Conservation (phyloP, 37 sponge, comb jelly and placozoan genomes). For the Diacarnus erythraeanus region DNA sequence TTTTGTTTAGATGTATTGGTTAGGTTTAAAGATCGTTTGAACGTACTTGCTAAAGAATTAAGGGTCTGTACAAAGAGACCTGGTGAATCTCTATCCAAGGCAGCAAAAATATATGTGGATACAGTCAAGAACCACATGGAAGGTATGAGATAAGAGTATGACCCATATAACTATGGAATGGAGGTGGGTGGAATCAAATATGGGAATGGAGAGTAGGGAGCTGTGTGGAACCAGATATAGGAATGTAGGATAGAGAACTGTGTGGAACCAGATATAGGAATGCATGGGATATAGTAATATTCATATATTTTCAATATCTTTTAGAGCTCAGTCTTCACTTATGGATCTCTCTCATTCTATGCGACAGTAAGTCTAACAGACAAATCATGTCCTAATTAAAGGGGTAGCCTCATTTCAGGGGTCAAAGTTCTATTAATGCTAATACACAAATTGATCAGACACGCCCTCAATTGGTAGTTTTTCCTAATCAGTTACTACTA, state of each 20-base stretch:
- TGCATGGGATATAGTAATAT: background rate
- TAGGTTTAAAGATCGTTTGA: conserved; percentile 6
- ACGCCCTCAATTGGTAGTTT: background rate
- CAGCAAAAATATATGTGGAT: conserved; percentile 4
- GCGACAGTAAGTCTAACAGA: conserved; percentile 29
- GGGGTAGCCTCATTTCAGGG: too few species aligned
- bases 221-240: background rate
- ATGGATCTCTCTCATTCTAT: conserved; percentile 20
- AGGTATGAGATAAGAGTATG: too few species aligned
- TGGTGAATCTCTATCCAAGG: conserved; percentile 6
- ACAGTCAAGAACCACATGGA: conserved; percentile 12
- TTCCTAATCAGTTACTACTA: background rate
- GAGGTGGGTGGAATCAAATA: background rate
- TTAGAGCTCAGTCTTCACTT: conserved; percentile 5
- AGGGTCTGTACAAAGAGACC: background rate
- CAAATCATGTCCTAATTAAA: too few species aligned
- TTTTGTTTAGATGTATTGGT: conserved; percentile 4
- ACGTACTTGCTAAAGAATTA: background rate
- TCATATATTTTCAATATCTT: background rate
- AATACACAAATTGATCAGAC: background rate
- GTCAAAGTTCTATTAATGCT: too few species aligned
- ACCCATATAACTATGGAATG: too few species aligned
- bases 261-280: background rate
- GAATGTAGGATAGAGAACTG: background rate
- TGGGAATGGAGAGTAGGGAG: background rate